A percentile compares a stretch with the other conserved stretches of the same genome.
These are phyloP conservation scores for Columbina picui DNA, from an alignment of 2,113 vertebrate species.

Conservation along the genomic window DNA sequence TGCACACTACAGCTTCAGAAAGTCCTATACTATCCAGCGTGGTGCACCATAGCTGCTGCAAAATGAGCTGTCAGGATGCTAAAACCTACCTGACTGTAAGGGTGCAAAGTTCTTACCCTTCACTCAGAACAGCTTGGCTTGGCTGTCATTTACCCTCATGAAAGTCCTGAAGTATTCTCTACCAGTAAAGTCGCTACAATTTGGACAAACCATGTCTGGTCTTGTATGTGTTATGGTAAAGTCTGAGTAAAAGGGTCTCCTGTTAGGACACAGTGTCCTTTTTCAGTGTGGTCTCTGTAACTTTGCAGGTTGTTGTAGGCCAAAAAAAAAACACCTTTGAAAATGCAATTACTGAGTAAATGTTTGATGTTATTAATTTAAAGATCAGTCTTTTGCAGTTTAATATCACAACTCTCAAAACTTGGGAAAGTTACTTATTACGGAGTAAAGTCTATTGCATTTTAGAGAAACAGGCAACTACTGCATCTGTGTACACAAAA, in stretches of 20 bases:
- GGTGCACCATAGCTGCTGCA: fast-evolving
- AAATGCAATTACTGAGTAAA: neutral
- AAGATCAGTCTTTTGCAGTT: neutral
- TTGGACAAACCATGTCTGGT: fast-evolving
- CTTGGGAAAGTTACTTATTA: neutral
- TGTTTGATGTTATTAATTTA: neutral
- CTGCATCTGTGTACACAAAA: neutral
- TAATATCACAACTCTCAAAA: neutral
- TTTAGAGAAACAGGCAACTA: neutral
- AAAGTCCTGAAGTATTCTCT: neutral
- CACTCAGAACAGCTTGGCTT: fast-evolving
- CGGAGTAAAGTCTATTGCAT: neutral
- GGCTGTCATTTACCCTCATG: neutral
- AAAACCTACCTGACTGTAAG: neutral
- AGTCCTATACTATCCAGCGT: too few relatives aligned
- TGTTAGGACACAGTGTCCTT: neutral
- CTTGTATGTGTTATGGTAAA: neutral
- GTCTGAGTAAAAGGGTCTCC: neutral
- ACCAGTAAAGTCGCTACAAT: neutral
- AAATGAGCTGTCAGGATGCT: neutral
- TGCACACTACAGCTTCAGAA: neutral
- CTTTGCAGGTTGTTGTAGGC: neutral
- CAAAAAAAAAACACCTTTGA: neutral
- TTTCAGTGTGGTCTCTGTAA: neutral
- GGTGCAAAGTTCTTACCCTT: neutral